Evolutionary conservation across 2,888 invertebrate genomes (phyloP), one percentile per base, ranked within the genome.

Genomic region (Lasioglossum marginatum): DNA sequence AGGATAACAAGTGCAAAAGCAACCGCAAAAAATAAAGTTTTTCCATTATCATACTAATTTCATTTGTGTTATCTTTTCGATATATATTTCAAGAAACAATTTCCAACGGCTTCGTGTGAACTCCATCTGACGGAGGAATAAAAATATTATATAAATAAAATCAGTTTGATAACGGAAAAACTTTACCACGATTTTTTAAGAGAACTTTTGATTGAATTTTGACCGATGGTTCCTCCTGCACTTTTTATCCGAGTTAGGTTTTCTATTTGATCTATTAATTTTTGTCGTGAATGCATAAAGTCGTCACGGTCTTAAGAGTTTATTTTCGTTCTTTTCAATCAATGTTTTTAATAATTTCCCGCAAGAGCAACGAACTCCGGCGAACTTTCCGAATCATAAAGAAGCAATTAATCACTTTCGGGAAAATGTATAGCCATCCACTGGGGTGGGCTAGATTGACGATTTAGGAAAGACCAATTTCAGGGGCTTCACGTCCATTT

Each of bases 381-480:
- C 2, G 34, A 71, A 63, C 63, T 48, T 81, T 43, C 31, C 23
- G 16, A 40, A 40, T 60, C 48, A 45, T 27, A 31, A 60, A 31
- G 37, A 57, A 37, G 12, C 27, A 10, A 78, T 83, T 76, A 70
- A 78, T 78, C 60, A 75, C 77, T 71, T 14, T 27, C 40, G 31
- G 19, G 34, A 37, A 31, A 63, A 71, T 76, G n/a, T 45, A 31
- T 57, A 45, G n/a, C 43, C 60, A 60, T 45, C 34, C 23, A 14
- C 12, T 14, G 16, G 31, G 60, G n/a, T 40, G 34, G 37, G 43
- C 14, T 37, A 37, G 31, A 52, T 48, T 12, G 70, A 4, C 52
- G 68, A 73, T 83, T 85, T 73, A 79, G n/a, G 76, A 77, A 73
- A 80, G 86, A 85, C 78, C 79, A 80, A 78, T 80, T 70, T 77